Evolutionary conservation across 2,797 vertebrate species (phyloP), one percentile per base, ranked within the genome.

Genomic region (Saxicola maurus): DNA sequence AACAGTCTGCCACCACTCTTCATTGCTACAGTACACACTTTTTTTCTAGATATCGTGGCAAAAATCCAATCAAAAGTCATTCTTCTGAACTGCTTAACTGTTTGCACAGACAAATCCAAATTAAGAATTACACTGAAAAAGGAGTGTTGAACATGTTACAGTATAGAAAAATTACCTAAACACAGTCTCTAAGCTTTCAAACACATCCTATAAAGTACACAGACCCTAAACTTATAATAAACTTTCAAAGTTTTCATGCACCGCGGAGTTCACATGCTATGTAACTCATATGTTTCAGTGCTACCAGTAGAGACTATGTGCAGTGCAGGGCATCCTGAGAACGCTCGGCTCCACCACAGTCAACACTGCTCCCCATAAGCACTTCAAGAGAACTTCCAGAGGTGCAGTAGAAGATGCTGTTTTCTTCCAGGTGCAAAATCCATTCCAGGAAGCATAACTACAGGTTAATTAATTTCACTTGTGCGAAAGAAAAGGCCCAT

Each of bases 241-340:
- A 35, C 12, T 38, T 62, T 3, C 7, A 6, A 62, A 28, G 30
- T 14, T 31, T 60, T 33, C 3, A 3, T 21, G 28, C 24, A 38
- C 13, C 9, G 13, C 0, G 1, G 25, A n/a, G 25, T 10, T 48
- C 12, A 20, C 7, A 7, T 1, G 4, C 31, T n/a, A 8, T 0
- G 10, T 16, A 48, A 71, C 31, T 0, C 0, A 3, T 2, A 17
- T 0, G 10, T 20, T 46, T 40, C 24, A 16, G 17, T 3, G 37
- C 55, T 3, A 59, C 7, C 14, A 67, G 37, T 1, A 31, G 51
- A 64, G 12, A 3, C 7, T 14, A 11, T 1, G 19, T 7, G n/a
- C 45, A 51, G 18, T 0, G 3, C 15, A 45, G 19, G 17, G 7
- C 9, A 30, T 10, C 25, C 24, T 23, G n/a, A 30, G 17, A 51